These are phyloP conservation scores for Aegypius monachus DNA, from an alignment of 2,113 vertebrate species.

Conservation along the genomic window DNA sequence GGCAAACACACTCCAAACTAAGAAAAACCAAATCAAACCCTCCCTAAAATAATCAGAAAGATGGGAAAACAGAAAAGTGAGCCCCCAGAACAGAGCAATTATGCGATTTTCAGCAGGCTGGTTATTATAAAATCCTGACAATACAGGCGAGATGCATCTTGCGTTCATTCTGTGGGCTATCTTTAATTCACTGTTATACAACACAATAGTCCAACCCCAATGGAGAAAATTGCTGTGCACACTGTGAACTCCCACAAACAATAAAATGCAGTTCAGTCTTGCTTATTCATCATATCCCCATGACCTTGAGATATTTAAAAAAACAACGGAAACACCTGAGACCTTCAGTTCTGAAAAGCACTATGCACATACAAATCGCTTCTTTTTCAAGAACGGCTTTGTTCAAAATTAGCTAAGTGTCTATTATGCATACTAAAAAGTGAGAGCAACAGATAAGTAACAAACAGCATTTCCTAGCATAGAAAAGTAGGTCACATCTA, in stretches of 20 bases:
- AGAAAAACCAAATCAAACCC: neutral
- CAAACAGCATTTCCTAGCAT: neutral
- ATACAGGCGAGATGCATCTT: neutral
- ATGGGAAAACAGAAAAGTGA: neutral
- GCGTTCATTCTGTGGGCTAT: neutral
- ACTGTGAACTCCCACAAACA: neutral
- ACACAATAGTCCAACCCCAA: neutral
- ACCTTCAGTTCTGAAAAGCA: neutral
- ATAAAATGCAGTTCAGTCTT: neutral
- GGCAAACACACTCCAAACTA: neutral
- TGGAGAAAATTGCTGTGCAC: neutral
- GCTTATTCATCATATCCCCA: neutral
- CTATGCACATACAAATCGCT: neutral
- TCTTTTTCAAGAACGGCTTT: neutral
- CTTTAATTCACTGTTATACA: neutral
- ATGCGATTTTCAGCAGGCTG: neutral
- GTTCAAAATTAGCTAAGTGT: neutral
- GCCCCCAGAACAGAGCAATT: neutral
- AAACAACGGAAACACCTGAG: conserved; percentile 19
- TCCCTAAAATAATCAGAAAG: neutral
- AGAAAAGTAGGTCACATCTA: neutral
- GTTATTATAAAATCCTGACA: neutral
- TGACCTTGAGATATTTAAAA: neutral
- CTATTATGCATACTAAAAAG: neutral
- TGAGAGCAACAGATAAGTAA: neutral